Conservation (phyloP, 1,140 invertebrate species). For the Leptonema lineaticorne region DNA sequence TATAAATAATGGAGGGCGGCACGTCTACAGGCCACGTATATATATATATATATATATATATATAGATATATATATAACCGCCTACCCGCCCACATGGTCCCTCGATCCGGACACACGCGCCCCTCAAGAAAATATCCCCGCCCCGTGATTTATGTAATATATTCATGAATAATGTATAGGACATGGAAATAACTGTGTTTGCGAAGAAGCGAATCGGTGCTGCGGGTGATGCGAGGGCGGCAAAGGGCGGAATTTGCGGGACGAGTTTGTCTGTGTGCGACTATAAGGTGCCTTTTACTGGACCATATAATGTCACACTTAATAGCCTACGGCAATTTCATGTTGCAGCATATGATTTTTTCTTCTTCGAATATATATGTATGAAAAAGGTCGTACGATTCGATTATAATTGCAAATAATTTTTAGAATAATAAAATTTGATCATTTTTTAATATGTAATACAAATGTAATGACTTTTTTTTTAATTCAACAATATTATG, state of each 20-base stretch:
- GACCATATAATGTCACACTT: constrained; percentile 1
- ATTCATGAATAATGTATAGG: constrained; percentile 42
- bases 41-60: no score
- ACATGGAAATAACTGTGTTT: constrained; percentile 41
- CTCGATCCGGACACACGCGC: constrained; percentile 13
- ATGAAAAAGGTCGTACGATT: no score
- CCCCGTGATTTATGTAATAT: constrained; percentile 41
- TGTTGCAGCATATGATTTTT: no score
- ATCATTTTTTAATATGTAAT: no score
- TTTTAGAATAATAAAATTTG: no score
- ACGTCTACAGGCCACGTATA: constrained; percentile 17
- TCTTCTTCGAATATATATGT: no score
- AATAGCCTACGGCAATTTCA: background rate
- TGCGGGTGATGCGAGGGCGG: background rate
- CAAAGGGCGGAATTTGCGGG: background rate
- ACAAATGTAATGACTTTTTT: no score
- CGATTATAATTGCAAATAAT: no score
- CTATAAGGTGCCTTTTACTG: background rate
- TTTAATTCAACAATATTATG: no score
- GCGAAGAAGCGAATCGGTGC: constrained; percentile 4
- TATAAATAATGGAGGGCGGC: constrained; percentile 33
- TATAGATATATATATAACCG: no score
- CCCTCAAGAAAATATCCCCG: constrained; percentile 38
- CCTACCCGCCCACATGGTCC: constrained; percentile 9
- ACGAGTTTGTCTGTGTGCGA: background rate